A percentile compares a stretch with the other conserved stretches of the same genome.
Evolutionary conservation across 2,113 vertebrate genomes (phyloP).

Genomic region (Lagenorhynchus albirostris): DNA sequence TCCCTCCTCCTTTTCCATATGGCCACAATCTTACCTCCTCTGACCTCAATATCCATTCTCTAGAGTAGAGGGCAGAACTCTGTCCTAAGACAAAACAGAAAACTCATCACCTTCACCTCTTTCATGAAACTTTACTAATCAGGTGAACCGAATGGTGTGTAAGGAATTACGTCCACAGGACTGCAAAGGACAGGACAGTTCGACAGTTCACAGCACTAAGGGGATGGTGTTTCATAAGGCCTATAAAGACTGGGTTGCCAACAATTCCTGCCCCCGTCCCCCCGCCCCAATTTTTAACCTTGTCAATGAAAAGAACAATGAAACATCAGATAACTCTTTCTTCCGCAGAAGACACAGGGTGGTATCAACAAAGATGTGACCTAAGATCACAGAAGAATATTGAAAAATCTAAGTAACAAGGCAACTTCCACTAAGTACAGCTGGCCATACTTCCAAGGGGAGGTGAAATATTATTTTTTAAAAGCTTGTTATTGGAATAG

Average conservation of each 20-base stretch:
- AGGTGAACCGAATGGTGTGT: not conserved
- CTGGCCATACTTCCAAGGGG: not conserved
- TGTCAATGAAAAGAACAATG: not conserved
- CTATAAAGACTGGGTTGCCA: not conserved
- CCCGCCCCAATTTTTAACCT: not conserved
- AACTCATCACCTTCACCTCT: not conserved
- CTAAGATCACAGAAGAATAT: not conserved
- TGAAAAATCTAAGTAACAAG: not conserved
- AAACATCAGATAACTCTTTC: not conserved
- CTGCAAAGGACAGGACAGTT: not conserved
- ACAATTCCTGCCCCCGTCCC: not conserved
- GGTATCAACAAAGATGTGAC: not conserved
- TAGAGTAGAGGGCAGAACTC: not conserved
- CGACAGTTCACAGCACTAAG: not conserved
- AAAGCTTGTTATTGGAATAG: not conserved
- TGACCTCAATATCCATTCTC: slow-evolving; percentile 38
- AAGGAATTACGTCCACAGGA: not conserved
- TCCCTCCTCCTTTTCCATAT: not conserved
- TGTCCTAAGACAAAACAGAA: not conserved
- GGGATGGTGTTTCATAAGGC: not conserved
- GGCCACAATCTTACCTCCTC: slow-evolving; percentile 25
- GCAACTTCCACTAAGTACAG: not conserved
- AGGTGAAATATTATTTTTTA: not conserved
- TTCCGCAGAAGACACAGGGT: not conserved
- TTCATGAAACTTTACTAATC: not conserved